Evolutionary conservation across 2,888 invertebrate species (phyloP).

Genomic region (Tyria jacobaeae): DNA sequence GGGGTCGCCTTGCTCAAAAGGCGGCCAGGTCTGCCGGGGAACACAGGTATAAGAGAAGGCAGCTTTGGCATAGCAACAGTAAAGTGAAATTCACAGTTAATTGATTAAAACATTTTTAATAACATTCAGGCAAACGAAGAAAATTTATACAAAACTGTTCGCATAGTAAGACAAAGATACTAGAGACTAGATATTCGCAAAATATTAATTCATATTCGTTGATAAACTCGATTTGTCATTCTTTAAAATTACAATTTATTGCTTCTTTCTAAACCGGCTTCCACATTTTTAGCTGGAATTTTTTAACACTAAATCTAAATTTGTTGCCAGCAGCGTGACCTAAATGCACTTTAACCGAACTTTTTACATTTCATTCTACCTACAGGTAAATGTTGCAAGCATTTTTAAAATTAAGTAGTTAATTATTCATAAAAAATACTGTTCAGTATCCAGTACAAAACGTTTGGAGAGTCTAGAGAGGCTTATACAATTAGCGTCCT

Average conservation of each 20-base stretch:
- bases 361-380: not conserved
- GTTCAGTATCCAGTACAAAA: no score
- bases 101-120: no score
- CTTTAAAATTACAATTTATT: not conserved
- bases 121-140: no score
- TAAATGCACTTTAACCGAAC: slow-evolving; percentile 1
- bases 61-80: no score
- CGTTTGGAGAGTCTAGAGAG: no score
- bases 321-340: slow-evolving; percentile 2
- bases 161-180: no score
- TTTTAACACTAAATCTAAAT: slow-evolving; percentile 13
- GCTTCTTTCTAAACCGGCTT: not conserved
- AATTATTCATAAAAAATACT: not conserved
- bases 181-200: not conserved
- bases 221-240: not conserved
- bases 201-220: slow-evolving; percentile 4
- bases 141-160: no score
- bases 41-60: no score
- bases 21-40: no score
- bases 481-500: no score
- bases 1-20: no score
- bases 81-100: no score
- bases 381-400: not conserved
- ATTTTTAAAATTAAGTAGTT: not conserved
- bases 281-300: not conserved